Conservation (phyloP, 2,888 invertebrate species). For the Neuroscelio doddi region DNA sequence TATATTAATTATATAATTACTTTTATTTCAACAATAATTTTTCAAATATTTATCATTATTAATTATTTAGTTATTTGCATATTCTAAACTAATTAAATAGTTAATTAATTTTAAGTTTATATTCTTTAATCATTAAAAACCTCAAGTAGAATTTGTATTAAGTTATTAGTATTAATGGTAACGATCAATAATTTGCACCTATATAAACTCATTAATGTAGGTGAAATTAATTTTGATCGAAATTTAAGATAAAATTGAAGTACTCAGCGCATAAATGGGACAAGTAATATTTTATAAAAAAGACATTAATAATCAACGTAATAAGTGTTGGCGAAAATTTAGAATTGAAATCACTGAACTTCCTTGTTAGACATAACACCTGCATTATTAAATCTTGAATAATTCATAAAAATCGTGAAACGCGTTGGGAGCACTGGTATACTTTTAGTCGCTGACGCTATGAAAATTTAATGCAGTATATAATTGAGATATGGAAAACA, state of each 20-base stretch:
- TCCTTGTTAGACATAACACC: neutral
- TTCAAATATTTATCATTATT: too few relatives aligned
- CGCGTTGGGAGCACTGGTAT: neutral
- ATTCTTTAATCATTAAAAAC: too few relatives aligned
- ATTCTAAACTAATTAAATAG: too few relatives aligned
- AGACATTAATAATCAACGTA: neutral
- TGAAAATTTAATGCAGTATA: constrained; percentile 16
- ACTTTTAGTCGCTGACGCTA: constrained; percentile 3
- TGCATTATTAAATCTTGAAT: constrained; percentile 14
- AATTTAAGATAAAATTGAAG: constrained; percentile 35
- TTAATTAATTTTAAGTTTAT: too few relatives aligned
- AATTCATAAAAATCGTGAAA: constrained; percentile 21
- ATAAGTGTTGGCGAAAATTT: constrained; percentile 5
- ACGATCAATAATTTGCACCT: constrained; percentile 32
- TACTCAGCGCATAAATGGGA: constrained; percentile 30
- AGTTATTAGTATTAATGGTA: constrained; percentile 30
- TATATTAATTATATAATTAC: too few relatives aligned
- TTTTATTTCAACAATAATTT: too few relatives aligned
- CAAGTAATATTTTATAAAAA: constrained; percentile 25
- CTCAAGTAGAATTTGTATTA: too few relatives aligned
- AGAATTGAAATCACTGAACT: neutral
- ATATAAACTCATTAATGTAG: constrained; percentile 17
- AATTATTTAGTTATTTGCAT: too few relatives aligned
- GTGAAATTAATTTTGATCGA: constrained; percentile 38
- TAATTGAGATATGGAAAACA: constrained; percentile 4